phyloP scores from a whole-genome alignment of 2,797 vertebrate genomes.

The Anisognathus igniventris region DNA sequence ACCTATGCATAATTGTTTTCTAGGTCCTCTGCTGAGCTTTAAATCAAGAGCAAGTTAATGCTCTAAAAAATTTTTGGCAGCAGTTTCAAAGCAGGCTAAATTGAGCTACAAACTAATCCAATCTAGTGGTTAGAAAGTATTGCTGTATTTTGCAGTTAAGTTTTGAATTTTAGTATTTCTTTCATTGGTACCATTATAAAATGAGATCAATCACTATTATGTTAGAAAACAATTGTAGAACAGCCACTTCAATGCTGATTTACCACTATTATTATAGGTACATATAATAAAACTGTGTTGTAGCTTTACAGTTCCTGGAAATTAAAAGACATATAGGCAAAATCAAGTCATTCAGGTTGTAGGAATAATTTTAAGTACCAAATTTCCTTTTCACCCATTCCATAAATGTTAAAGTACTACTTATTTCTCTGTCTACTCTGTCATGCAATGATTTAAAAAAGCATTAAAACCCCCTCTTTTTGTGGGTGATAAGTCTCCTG shows the following conservation, averaged over 20 bases:
- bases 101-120: neutral
- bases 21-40: neutral
- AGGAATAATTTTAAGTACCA: neutral
- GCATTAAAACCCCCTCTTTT: fast-evolving
- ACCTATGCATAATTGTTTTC: neutral
- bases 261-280: neutral
- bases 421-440: neutral
- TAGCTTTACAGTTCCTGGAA: neutral
- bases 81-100: neutral
- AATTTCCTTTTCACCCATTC: neutral
- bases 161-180: neutral
- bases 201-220: neutral
- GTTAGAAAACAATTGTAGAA: neutral
- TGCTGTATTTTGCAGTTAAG: neutral
- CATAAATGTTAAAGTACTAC: neutral
- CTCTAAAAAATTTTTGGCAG: neutral
- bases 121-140: neutral
- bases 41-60: neutral
- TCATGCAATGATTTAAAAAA: neutral
- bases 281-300: neutral
- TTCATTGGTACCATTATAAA: neutral
- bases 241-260: neutral
- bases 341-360: neutral
- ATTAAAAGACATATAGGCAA: neutral
- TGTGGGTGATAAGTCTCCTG: neutral